Evolutionary conservation across 2,113 vertebrate genomes (phyloP).

Genomic region (Tursiops truncatus): DNA sequence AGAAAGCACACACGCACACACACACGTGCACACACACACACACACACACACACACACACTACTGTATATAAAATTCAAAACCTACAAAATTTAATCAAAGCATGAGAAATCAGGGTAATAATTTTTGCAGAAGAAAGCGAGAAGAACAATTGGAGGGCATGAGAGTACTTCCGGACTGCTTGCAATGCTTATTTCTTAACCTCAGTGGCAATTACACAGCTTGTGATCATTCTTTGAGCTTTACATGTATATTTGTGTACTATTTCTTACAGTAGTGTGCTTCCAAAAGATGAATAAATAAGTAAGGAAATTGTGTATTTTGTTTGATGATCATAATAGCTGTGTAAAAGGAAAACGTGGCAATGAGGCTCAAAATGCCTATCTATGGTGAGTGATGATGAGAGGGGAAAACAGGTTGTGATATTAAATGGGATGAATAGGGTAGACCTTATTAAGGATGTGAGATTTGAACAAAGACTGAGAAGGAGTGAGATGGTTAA

Average conservation of each 20-base stretch:
- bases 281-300: background rate
- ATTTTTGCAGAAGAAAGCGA: background rate
- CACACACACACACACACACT: background rate
- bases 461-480: background rate
- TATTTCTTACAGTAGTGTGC: fast-evolving
- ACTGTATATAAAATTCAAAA: background rate
- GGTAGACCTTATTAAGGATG: background rate
- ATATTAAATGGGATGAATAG: background rate
- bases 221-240: background rate
- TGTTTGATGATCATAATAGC: background rate
- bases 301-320: background rate
- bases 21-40: fast-evolving
- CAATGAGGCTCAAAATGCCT: background rate
- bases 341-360: background rate
- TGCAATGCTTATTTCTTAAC: background rate
- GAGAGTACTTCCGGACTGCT: background rate
- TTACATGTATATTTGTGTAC: background rate
- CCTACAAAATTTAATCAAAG: background rate
- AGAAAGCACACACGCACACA: background rate
- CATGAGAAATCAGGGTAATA: background rate
- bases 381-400: background rate
- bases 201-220: background rate
- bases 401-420: background rate
- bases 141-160: background rate
- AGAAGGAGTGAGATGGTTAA: background rate